phyloP scores from a whole-genome alignment of 1,140 invertebrate genomes.

The Apis laboriosa region DNA sequence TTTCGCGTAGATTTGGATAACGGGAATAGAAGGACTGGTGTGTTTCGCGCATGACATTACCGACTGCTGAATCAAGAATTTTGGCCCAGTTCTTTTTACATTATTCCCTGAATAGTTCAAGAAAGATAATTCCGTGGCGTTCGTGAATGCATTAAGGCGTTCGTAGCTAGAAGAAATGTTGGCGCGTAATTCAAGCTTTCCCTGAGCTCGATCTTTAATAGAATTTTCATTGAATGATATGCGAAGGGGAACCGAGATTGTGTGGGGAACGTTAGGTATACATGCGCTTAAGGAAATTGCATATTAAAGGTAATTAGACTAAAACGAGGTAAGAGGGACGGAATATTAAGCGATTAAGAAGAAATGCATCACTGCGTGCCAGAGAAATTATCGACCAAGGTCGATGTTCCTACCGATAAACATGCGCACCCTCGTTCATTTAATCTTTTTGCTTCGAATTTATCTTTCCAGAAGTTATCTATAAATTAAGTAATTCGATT shows the following conservation, averaged over 20 bases:
- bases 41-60: constrained; percentile 24
- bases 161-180: neutral
- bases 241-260: neutral
- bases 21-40: constrained; percentile 34
- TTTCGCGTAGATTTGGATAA: constrained; percentile 50
- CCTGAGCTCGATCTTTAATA: neutral
- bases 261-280: neutral
- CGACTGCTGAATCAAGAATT: constrained; percentile 21
- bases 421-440: neutral
- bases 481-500: neutral
- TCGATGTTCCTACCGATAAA: neutral
- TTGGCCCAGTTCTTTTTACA: constrained; percentile 1
- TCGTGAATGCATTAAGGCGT: neutral
- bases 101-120: constrained; percentile 32
- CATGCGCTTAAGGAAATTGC: constrained; percentile 31
- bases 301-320: constrained; percentile 49
- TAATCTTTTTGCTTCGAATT: neutral
- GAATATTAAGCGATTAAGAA: constrained; percentile 28
- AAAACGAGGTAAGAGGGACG: constrained; percentile 34
- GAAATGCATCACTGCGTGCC: constrained; percentile 14
- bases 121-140: constrained; percentile 34
- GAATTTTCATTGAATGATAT: constrained; percentile 2
- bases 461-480: too few species aligned
- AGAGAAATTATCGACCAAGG: constrained; percentile 37
- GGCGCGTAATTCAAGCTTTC: constrained; percentile 15